Evolutionary conservation across 2,888 invertebrate genomes (phyloP), one percentile per base, ranked within the genome.

Genomic region (Calliphora vomitoria): DNA sequence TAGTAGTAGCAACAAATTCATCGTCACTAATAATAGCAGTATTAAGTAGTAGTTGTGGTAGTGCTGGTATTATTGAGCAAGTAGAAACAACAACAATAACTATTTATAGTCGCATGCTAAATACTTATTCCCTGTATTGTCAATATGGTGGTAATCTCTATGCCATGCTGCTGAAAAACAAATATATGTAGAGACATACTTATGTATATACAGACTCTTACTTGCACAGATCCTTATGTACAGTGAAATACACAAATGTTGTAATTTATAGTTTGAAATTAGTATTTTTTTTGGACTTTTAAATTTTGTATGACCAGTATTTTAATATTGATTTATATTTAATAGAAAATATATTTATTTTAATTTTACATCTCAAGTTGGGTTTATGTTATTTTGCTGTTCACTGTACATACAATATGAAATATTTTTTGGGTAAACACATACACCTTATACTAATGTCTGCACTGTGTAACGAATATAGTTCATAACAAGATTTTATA

Each of bases 141-240:
- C 82, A 71, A 71, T 83, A 78, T 55, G 64, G 38, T 76, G 76
- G 50, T 83, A 83, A 76, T 76, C 60, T 15, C 64, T 35, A 44
- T 64, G 44, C 44, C 62, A 44, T 31, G 38, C 68, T n/a, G 47
- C 15, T 44, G 47, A 47, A 15, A 31, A 47, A 75, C 18, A 64
- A 10, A 13, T 47, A 3, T 25, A 25, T 25, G 1, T 25, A 25
- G 25, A 25, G 1, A 25, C 2, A 2, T 25, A 25, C 25, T n/a
- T n/a, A n/a, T n/a, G n/a, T n/a, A 25, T 18, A 62, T 18, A 58
- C 38, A 20, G 4, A 35, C 4, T 35, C 35, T 5, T 35, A 6
- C 35, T 35, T 35, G 35, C 5, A 0, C 35, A 0, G 4, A 4
- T 35, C 35, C 35, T 11, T 5, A 18, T 35, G 13, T 11, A 25